phyloP scores from a whole-genome alignment of 2,797 vertebrate species.

The Crypturellus tataupa region DNA sequence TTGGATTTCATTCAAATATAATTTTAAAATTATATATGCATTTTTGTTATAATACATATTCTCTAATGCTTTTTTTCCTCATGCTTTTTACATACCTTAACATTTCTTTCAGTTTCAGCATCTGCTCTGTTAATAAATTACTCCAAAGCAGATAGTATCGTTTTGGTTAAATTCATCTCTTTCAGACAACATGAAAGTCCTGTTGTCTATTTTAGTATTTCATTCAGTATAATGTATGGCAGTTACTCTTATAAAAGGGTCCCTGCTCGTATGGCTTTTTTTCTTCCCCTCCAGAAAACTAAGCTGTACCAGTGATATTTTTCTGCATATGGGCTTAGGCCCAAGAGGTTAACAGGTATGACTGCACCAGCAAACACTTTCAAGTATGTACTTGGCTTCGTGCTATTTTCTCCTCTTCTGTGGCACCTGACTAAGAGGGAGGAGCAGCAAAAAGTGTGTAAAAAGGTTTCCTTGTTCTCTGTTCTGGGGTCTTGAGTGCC shows the following conservation, averaged over 20 bases:
- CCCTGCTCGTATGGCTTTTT: neutral
- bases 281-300: neutral
- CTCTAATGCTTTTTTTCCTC: neutral
- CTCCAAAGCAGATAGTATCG: neutral
- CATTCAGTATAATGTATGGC: rapidly evolving
- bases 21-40: neutral
- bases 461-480: neutral
- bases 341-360: neutral
- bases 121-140: neutral
- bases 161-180: neutral
- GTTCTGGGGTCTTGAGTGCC: neutral
- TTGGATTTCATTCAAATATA: neutral
- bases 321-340: neutral
- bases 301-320: neutral
- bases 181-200: neutral
- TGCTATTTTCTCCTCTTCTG: neutral
- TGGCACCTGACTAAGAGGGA: neutral
- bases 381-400: neutral
- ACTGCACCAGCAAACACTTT: neutral
- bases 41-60: neutral
- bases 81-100: neutral
- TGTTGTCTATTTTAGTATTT: neutral
- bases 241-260: neutral
- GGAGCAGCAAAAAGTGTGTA: neutral
- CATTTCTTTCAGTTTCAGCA: neutral